Evolutionary conservation across 2,888 invertebrate species (phyloP), one percentile per base, ranked within the genome.

Genomic region (Coremacera marginata): DNA sequence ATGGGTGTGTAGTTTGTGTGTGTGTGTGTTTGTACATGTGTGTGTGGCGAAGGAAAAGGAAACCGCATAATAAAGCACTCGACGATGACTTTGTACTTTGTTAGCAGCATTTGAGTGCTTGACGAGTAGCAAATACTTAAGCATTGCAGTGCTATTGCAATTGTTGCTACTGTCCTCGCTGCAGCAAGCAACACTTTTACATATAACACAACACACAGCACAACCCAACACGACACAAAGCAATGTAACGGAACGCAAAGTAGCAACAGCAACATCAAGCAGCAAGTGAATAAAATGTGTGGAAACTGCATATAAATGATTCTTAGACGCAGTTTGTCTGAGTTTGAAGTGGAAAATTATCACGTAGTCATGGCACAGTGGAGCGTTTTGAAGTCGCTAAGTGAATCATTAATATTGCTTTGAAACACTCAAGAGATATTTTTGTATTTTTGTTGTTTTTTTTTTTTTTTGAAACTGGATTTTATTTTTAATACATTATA

Each of bases 11-110:
- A 31, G 31, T 31, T 3, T 31, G 65, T 31, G 31, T 3, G 9
- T 25, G 27, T 51, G 52, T 37, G 52, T 70, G 70, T 70, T 1
- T 11, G 11, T 27, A 16, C 9, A 27, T 67, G 25, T 49, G 60
- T 19, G 25, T 62, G 31, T 49, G 19, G 14, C 16, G 34, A 14
- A 27, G 55, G 55, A 70, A 68, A 31, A 70, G 70, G 70, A 70
- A 70, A 70, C 70, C 70, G 52, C 55, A 70, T 55, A 70, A 70
- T 70, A 70, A 70, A 70, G 9, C 51, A 70, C 70, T 51, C 55
- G 14, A 52, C 34, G 70, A 70, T 70, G 70, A 70, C 70, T 70
- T 70, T 55, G 52, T 70, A 70, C 70, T 70, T 70, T 70, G 55
- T 70, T 70, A 70, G 68, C 27, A 68, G 11, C 44, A 44, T 44